These are phyloP conservation scores for Neolamprologus multifasciatus DNA, from an alignment of 2,797 vertebrate genomes.

Conservation along the genomic window DNA sequence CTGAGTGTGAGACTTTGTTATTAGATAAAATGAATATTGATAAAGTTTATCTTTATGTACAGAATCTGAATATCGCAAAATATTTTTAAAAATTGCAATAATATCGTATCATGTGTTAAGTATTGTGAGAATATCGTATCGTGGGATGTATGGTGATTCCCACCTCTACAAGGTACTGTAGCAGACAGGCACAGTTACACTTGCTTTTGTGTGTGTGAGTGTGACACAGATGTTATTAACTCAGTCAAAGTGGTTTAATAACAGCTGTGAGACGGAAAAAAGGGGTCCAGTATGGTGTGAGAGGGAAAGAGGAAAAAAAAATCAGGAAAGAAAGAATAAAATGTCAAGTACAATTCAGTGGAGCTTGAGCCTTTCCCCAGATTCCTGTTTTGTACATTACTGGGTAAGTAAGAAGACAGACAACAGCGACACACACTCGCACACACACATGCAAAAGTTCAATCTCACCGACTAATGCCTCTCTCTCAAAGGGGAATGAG, in stretches of 20 bases:
- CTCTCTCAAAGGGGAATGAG: slow-evolving; percentile 71
- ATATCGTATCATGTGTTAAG: too few species aligned
- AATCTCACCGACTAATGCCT: slow-evolving; percentile 79
- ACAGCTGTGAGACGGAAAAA: slow-evolving; percentile 12
- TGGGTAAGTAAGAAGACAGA: slow-evolving; percentile 14
- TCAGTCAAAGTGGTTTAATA: slow-evolving; percentile 36
- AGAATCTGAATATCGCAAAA: accelerated
- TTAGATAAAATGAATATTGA: too few species aligned
- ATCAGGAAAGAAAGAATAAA: slow-evolving; percentile 20
- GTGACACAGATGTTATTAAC: slow-evolving; percentile 43
- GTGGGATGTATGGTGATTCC: too few species aligned
- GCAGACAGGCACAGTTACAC: background rate
- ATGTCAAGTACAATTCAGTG: slow-evolving; percentile 39
- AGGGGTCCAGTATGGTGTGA: background rate
- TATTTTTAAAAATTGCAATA: too few species aligned
- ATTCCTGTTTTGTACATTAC: slow-evolving; percentile 44
- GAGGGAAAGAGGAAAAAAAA: background rate
- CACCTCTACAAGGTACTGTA: background rate
- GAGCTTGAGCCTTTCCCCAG: slow-evolving; percentile 7
- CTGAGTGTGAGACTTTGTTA: too few species aligned
- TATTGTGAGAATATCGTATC: accelerated
- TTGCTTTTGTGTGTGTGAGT: background rate
- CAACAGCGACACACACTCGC: background rate
- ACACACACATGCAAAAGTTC: slow-evolving; percentile 31
- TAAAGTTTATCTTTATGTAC: too few species aligned